Conservation (phyloP, 2,797 vertebrate genomes). For the Pagetopsis macropterus region DNA sequence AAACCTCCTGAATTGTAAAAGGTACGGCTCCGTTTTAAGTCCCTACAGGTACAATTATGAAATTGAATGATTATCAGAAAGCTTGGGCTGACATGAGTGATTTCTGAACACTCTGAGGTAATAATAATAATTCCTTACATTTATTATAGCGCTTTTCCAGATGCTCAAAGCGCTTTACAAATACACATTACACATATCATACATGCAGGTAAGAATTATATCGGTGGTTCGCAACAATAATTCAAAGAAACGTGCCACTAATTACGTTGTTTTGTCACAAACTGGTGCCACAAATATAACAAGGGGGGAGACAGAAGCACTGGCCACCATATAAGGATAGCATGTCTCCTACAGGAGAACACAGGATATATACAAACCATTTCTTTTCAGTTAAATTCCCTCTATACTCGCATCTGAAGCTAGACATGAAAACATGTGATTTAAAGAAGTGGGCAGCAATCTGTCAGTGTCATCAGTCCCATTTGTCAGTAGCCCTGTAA, state of each 20-base stretch:
- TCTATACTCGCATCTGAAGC: neutral
- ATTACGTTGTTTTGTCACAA: no score
- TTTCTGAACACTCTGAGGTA: slow-evolving; percentile 31
- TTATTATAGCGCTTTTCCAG: no score
- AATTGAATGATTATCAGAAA: slow-evolving; percentile 37
- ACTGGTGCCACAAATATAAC: no score
- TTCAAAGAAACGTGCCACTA: neutral
- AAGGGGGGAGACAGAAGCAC: no score
- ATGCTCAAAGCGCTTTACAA: no score
- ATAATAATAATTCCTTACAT: no score
- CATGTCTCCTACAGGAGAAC: no score
- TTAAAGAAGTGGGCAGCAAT: slow-evolving; percentile 18
- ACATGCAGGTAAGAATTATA: neutral
- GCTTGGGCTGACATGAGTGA: slow-evolving; percentile 36
- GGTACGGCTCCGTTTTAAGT: slow-evolving; percentile 22
- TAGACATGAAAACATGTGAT: neutral
- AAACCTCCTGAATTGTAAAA: slow-evolving; percentile 35
- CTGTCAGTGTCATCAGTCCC: slow-evolving; percentile 22
- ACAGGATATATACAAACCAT: neutral
- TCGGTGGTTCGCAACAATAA: neutral
- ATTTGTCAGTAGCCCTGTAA: slow-evolving; percentile 34
- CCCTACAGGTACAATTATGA: slow-evolving; percentile 22
- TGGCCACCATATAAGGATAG: no score
- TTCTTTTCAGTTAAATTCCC: neutral
- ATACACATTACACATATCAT: no score